Evolutionary conservation across 2,113 vertebrate species (phyloP), one percentile per base, ranked within the genome.

Genomic region (Chelonoidis abingdonii): DNA sequence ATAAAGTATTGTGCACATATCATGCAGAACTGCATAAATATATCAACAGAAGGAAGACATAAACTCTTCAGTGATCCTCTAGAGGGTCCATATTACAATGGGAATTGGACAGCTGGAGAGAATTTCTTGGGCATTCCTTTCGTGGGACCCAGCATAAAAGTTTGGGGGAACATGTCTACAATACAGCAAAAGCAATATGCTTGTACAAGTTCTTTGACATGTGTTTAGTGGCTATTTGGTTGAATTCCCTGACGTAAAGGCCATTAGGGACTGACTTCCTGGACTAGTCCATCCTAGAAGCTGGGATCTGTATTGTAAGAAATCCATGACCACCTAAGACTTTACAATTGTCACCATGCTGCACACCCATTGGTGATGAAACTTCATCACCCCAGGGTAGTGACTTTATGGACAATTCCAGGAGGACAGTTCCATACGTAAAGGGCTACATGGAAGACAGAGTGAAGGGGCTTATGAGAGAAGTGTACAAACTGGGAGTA

Each of bases 241-340:
- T 72, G 11, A 91, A 83, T 7, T 50, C 24, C 38, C 78, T 75
- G 72, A 62, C 56, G 59, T 83, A 3, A 6, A 87, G 38, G 9
- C 38, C 41, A 27, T 11, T 76, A 24, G 24, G 14, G 75, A 62
- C 56, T 56, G 49, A 57, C 0, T 7, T 52, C 49, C 31, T 72
- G 79, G 54, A 25, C 21, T 87, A 12, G 19, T 94, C 31, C 52
- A 54, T 92, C 85, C 80, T 92, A 72, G 85, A 69, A 90, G 38
- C 59, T 49, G 69, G 16, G 44, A 84, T 8, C 22, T 80, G 22
- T 65, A 65, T 84, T 92, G 91, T 65, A 92, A 92, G 50, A 44
- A 49, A 16, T 62, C 87, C 93, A 79, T 89, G 21, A 89, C 81
- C 59, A 25, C 24, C 53, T 69, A 62, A 72, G 44, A 78, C 24